These are phyloP conservation scores for Avahi laniger DNA, from an alignment of 2,797 vertebrate genomes.

Conservation along the genomic window DNA sequence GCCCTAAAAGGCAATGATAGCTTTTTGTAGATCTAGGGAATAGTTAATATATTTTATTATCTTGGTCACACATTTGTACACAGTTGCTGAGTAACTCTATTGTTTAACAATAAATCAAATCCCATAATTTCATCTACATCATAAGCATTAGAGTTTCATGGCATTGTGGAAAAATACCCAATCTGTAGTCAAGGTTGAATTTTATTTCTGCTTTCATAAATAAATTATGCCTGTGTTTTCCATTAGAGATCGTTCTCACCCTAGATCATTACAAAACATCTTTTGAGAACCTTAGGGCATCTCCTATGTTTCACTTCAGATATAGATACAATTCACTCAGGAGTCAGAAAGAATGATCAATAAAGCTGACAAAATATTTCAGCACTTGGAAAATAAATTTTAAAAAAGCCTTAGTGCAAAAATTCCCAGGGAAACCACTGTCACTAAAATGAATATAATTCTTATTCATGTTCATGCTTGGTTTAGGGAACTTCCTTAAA, in stretches of 20 bases:
- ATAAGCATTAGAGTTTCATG: rapidly evolving
- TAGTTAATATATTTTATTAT: not conserved
- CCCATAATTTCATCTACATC: not conserved
- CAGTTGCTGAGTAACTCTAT: not conserved
- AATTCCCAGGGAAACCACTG: not conserved
- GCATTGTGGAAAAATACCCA: not conserved
- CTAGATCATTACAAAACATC: not conserved
- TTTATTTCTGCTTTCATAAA: not conserved
- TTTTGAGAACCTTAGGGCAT: not conserved
- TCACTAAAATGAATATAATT: not conserved
- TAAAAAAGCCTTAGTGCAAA: not conserved
- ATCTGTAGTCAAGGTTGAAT: not conserved
- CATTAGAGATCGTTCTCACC: not conserved
- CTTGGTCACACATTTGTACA: not conserved
- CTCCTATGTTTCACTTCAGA: not conserved
- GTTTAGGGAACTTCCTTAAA: not conserved
- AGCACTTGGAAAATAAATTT: not conserved
- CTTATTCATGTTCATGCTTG: not conserved
- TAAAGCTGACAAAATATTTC: not conserved
- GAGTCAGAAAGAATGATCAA: not conserved
- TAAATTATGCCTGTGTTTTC: not conserved
- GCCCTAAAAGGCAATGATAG: not conserved
- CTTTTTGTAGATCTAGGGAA: too few relatives aligned
- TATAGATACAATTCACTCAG: not conserved
- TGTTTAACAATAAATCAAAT: not conserved